Evolutionary conservation across 2,888 invertebrate species (phyloP), one percentile per base, ranked within the genome.

Genomic region (Calameuta filiformis): DNA sequence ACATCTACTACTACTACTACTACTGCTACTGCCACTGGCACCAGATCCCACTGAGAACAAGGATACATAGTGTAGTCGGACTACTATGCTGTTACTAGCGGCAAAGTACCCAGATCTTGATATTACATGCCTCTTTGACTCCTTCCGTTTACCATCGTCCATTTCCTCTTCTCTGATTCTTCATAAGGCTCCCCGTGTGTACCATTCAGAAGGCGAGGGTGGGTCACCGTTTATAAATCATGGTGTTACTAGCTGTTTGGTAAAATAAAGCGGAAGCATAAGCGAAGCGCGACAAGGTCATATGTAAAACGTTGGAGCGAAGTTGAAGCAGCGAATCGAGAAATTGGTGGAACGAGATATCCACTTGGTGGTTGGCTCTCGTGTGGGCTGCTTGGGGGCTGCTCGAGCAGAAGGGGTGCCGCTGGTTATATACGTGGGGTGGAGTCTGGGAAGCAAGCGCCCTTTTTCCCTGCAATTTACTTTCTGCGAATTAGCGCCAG

Each of bases 401-500:
- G 71, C 76, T 75, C 78, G 75, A 82, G 79, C 80, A 77, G 80
- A 76, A 35, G 56, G 56, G 56, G 56, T 56, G 56, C 56, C 23
- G 9, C 23, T 56, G 56, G 23, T 23, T 56, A 56, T 56, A 23
- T 56, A 56, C 23, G 56, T 2, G 56, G 56, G 56, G 2, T 56
- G 56, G 56, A 56, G 56, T 23, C 56, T 23, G 56, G 56, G 23
- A 9, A 56, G 23, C 23, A 23, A 23, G 56, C 23, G 23, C 56
- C 56, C 56, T 9, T 40, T 23, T 56, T 56, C 56, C 23, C 23
- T 76, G 73, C 80, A 80, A 83, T 83, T 83, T 83, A 82, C 81
- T 81, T 83, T 81, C 81, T 69, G 78, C 77, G 80, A 81, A 83
- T 83, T 83, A 83, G 79, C 79, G 77, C 76, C 75, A 71, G 34